Evolutionary conservation across 2,888 invertebrate species (phyloP).

Genomic region (Cybosia mesomella): DNA sequence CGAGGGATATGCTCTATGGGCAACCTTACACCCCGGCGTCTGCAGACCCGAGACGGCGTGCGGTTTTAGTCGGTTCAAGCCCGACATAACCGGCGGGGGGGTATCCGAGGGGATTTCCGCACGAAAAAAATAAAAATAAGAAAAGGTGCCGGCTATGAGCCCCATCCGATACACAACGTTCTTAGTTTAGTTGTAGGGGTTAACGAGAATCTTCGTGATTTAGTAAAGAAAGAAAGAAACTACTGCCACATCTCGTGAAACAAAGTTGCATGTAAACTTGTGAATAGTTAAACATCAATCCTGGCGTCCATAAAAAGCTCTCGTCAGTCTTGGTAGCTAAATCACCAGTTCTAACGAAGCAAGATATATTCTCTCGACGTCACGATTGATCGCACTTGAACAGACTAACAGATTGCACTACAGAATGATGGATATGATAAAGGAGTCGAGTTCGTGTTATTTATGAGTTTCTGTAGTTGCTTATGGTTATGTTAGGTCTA

Average conservation of each 20-base stretch:
- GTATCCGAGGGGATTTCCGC: too few relatives aligned
- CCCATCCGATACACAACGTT: too few relatives aligned
- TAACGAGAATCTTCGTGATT: background rate
- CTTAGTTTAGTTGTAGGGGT: background rate
- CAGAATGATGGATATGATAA: conserved; percentile 46
- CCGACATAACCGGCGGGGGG: too few relatives aligned
- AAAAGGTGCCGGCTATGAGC: too few relatives aligned
- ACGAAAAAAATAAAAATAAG: too few relatives aligned
- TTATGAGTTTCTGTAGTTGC: conserved; percentile 40
- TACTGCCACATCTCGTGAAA: too few relatives aligned
- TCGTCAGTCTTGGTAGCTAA: conserved; percentile 27
- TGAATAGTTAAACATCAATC: conserved; percentile 9
- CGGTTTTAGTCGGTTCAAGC: too few relatives aligned
- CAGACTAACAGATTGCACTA: conserved; percentile 46
- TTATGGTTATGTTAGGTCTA: conserved; percentile 33
- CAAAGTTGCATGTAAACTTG: conserved; percentile 2
- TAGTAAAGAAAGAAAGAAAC: too few relatives aligned
- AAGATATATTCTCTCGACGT: conserved; percentile 55
- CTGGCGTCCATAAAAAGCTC: conserved; percentile 15
- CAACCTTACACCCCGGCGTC: too few relatives aligned
- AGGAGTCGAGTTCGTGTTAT: conserved; percentile 52
- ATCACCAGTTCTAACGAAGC: conserved; percentile 48
- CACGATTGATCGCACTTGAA: conserved; percentile 57
- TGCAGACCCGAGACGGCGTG: too few relatives aligned
- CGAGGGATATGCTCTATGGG: too few relatives aligned